These are phyloP conservation scores for Coleophora flavipennella DNA, from an alignment of 2,888 invertebrate species.

Conservation along the genomic window DNA sequence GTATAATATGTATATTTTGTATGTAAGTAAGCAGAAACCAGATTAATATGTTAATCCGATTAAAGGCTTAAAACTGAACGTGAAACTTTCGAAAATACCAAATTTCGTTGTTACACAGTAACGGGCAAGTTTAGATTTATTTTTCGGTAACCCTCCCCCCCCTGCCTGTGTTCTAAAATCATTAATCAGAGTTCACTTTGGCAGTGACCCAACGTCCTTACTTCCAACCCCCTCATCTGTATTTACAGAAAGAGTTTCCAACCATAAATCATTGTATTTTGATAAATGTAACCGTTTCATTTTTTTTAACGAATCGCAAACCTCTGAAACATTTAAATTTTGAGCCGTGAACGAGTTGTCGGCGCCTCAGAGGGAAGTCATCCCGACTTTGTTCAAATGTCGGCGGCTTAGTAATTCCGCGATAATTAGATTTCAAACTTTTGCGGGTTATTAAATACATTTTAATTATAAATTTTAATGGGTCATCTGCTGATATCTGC, in stretches of 20 bases:
- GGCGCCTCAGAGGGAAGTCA: not conserved
- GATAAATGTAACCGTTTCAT: conserved; percentile 60
- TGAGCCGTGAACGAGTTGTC: not conserved
- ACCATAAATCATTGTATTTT: conserved; percentile 62
- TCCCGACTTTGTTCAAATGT: not conserved
- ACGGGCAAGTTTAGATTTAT: conserved; percentile 44
- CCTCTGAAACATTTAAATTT: not conserved
- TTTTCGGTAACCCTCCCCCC: conserved; percentile 49
- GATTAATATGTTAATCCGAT: conserved; percentile 6
- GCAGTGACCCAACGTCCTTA: conserved; percentile 66
- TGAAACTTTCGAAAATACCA: conserved; percentile 8
- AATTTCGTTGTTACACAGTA: conserved; percentile 5
- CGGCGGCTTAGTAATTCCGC: conserved; percentile 1
- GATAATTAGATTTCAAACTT: no score
- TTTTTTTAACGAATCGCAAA: conserved; percentile 36
- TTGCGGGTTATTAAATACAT: no score
- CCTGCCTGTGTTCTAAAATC: conserved; percentile 56
- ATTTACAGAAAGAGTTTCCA: conserved; percentile 65
- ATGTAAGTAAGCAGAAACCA: no score
- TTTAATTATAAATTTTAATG: no score
- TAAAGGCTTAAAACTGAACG: conserved; percentile 4
- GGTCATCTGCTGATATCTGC: no score
- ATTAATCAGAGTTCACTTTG: conserved; percentile 68
- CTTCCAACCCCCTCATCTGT: conserved; percentile 57
- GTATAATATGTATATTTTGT: no score